Evolutionary conservation across 2,797 vertebrate species (phyloP), one percentile per base, ranked within the genome.

Genomic region (Acipenser transmontanus): DNA sequence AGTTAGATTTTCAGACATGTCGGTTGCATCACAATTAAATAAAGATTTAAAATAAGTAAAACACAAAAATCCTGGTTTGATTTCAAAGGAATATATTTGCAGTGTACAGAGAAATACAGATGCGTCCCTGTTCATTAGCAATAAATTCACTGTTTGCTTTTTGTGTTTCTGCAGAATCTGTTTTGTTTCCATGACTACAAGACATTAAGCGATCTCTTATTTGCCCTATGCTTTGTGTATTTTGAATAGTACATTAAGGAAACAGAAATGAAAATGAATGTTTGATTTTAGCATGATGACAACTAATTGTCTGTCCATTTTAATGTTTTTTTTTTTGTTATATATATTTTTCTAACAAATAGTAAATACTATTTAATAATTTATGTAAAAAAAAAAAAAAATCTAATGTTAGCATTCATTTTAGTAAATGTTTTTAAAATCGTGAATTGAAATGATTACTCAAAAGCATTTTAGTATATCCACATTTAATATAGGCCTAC

Each of bases 111-210:
- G 52, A 64, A 69, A 69, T 74, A 72, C 69, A 70, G 67, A 72
- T 74, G 49, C 71, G 61, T 67, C 62, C 69, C 49, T 72, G 56
- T 76, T 78, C 61, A 54, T 73, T 61, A 61, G 8, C 60, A 61
- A 61, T 61, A 49, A 52, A 64, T 61, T 61, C 60, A 14, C 64
- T 71, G 57, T 59, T 57, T 57, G 12, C 9, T 11, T 11, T 13
- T 57, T 17, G 60, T 73, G 68, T 73, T 76, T 80, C 71, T 69
- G 61, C 67, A 68, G 67, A 63, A 73, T 74, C 65, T 72, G 73
- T 69, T 72, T 70, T 66, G 80, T 81, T 81, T 67, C 78, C 75
- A 81, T 80, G 75, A 70, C 63, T 72, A 78, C 80, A 68, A 61
- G 59, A 69, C 71, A 76, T 67, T 68, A 71, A 75, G 73, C 9